Conservation (phyloP, 2,113 vertebrate genomes). For the Perca schrenkii region DNA sequence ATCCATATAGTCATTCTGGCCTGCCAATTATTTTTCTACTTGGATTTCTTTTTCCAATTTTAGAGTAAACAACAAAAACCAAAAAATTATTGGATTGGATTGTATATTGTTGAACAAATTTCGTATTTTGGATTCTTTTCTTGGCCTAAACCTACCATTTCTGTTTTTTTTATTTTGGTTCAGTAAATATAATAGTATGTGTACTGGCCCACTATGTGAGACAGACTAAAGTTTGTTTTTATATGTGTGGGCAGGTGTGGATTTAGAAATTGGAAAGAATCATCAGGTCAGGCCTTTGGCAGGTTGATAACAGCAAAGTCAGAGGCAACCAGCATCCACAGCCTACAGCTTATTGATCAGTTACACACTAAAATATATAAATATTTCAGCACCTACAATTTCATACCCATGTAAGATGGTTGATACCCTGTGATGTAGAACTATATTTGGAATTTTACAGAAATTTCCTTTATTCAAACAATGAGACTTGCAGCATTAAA, state of each 20-base stretch:
- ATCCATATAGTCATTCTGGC: too few relatives aligned
- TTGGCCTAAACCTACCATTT: not conserved
- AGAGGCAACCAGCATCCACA: not conserved
- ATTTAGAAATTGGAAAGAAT: conserved; percentile 1
- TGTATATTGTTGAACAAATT: not conserved
- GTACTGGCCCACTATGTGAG: not conserved
- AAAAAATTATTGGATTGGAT: too few relatives aligned
- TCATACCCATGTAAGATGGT: not conserved
- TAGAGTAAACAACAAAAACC: too few relatives aligned
- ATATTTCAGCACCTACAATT: conserved; percentile 12
- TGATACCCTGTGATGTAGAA: not conserved
- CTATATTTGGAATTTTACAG: not conserved
- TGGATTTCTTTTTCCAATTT: not conserved
- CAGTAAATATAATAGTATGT: not conserved
- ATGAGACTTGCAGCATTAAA: conserved; percentile 13
- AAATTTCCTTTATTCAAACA: conserved; percentile 13
- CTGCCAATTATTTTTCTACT: not conserved
- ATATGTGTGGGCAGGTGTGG: not conserved
- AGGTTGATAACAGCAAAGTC: not conserved
- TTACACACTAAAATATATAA: not conserved
- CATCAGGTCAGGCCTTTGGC: conserved; percentile 2
- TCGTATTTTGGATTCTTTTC: not conserved
- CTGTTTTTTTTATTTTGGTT: not conserved
- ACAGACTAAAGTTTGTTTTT: not conserved
- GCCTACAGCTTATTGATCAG: conserved; percentile 29